A percentile compares a stretch with the other conserved stretches of the same genome.
These are phyloP conservation scores for Pangasianodon gigas DNA, from an alignment of 2,113 vertebrate species.

Conservation along the genomic window DNA sequence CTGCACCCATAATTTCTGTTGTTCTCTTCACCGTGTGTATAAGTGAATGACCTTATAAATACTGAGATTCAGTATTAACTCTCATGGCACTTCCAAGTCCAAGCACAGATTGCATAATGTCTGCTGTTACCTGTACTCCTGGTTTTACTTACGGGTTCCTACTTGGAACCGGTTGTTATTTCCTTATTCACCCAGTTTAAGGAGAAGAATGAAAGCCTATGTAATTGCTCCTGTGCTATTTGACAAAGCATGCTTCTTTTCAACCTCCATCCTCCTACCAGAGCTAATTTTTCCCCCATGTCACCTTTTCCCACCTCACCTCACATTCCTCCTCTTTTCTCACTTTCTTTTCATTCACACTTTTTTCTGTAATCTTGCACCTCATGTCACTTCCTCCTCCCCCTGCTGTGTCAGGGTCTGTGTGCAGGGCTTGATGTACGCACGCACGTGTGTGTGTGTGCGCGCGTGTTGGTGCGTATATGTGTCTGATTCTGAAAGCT, in stretches of 20 bases:
- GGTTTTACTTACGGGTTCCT: no score
- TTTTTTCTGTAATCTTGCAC: constrained; percentile 34
- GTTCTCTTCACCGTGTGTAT: neutral
- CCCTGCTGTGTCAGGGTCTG: constrained; percentile 23
- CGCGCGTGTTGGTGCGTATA: neutral
- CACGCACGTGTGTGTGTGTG: neutral
- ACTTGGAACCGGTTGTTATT: neutral
- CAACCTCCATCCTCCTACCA: neutral
- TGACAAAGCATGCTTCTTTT: neutral
- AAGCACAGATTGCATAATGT: neutral
- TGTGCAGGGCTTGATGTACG: neutral
- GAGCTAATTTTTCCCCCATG: neutral
- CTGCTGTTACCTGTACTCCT: neutral
- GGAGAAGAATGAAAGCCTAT: neutral
- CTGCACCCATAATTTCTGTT: neutral
- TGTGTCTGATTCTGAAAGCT: neutral
- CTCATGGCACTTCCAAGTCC: neutral
- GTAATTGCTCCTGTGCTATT: neutral
- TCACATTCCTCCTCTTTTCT: constrained; percentile 20
- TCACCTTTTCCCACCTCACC: constrained; percentile 33
- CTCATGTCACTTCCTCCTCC: constrained; percentile 40
- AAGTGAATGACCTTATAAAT: neutral
- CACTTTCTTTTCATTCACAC: constrained; percentile 44
- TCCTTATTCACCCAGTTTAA: neutral
- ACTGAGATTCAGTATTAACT: neutral